Evolutionary conservation across 2,113 vertebrate genomes (phyloP).

Genomic region (Aptenodytes forsteri): DNA sequence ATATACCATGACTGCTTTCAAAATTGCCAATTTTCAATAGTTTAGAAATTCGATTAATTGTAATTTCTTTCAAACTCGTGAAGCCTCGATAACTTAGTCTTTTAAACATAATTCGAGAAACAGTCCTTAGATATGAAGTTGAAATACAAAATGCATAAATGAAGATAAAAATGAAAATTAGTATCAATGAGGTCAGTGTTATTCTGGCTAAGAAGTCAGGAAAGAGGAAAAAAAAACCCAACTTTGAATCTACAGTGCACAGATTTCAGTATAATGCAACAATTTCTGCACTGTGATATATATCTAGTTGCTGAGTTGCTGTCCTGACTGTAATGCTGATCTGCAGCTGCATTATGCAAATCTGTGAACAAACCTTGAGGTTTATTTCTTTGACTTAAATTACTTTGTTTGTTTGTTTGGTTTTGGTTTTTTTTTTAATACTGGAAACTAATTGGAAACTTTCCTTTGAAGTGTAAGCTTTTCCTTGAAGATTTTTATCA

Average conservation of each 20-base stretch:
- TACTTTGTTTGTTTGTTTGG: not conserved
- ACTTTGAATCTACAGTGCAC: not conserved
- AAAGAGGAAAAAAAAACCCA: fast-evolving
- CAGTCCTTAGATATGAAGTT: not conserved
- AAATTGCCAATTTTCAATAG: not conserved
- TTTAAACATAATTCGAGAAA: not conserved
- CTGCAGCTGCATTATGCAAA: not conserved
- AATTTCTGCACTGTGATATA: not conserved
- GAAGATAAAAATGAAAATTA: not conserved
- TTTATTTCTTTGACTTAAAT: not conserved
- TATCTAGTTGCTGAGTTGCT: not conserved
- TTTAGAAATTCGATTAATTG: not conserved
- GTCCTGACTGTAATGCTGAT: not conserved
- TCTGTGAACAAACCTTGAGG: not conserved
- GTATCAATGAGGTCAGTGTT: not conserved
- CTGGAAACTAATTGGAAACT: not conserved
- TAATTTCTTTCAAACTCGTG: not conserved
- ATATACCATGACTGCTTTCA: not conserved
- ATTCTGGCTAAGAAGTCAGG: not conserved
- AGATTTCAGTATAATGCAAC: not conserved
- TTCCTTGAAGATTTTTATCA: not conserved
- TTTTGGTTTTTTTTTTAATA: not conserved
- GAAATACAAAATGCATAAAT: not conserved
- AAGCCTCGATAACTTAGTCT: not conserved
- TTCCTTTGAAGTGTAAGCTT: not conserved